These are phyloP conservation scores for Idaea aversata DNA, from an alignment of 2,888 invertebrate species.

Conservation along the genomic window DNA sequence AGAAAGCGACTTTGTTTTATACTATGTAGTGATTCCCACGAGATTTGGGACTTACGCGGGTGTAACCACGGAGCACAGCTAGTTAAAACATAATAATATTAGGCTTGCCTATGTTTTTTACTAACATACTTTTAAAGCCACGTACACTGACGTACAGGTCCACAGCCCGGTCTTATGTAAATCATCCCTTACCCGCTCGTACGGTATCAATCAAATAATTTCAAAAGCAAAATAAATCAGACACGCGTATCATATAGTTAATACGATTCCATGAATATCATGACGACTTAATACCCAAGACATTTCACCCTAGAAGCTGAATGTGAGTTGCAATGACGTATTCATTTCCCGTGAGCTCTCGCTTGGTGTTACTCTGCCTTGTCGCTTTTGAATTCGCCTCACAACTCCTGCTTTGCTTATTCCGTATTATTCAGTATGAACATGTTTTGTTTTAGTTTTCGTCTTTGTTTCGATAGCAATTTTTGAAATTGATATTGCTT, in stretches of 20 bases:
- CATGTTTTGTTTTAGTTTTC: slow-evolving; percentile 1
- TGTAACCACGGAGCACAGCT: no score
- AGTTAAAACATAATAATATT: no score
- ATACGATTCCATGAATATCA: neutral
- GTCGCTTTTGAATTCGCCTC: slow-evolving; percentile 25
- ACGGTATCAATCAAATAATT: neutral
- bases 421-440: neutral
- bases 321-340: slow-evolving; percentile 19
- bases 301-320: slow-evolving; percentile 8
- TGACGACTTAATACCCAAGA: slow-evolving; percentile 1
- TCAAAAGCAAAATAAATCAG: neutral
- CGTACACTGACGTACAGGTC: no score
- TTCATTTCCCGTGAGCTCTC: slow-evolving; percentile 28
- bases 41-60: no score
- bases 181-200: no score
- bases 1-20: no score
- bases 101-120: no score
- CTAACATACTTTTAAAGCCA: no score
- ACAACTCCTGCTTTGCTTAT: slow-evolving; percentile 16
- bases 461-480: neutral
- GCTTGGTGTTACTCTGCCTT: slow-evolving; percentile 10
- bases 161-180: no score
- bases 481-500: neutral
- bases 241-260: neutral
- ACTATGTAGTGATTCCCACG: no score